Percentiles rank a stretch among this genome's conserved stretches.
Conservation (phyloP, 2,113 vertebrate genomes). For the Phycodurus eques region DNA sequence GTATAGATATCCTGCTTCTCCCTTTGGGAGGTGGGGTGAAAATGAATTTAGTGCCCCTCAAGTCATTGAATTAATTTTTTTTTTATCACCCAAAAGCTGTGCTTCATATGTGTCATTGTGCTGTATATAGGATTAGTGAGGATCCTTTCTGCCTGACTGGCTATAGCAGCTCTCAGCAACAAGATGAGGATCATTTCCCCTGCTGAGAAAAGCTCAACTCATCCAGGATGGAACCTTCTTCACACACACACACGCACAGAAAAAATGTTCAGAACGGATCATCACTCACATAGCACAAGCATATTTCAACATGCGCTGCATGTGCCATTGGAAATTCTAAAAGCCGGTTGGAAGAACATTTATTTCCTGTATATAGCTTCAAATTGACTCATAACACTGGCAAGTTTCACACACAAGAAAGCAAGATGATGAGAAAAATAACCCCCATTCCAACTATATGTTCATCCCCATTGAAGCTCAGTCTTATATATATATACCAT, state of each 20-base stretch:
- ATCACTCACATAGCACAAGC: conserved; percentile 13
- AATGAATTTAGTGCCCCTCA: conserved; percentile 57
- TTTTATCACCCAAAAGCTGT: conserved; percentile 49
- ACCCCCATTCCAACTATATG: not conserved
- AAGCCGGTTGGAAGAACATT: conserved; percentile 8
- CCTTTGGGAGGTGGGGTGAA: conserved; percentile 39
- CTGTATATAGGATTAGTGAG: conserved; percentile 54
- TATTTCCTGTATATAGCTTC: conserved; percentile 3
- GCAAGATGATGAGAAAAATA: not conserved
- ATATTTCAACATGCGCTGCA: conserved; percentile 33
- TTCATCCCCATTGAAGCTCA: not conserved
- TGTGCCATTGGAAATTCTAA: conserved; percentile 20
- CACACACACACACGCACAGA: conserved; percentile 19
- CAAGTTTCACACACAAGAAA: not conserved
- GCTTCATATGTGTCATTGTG: conserved; percentile 56
- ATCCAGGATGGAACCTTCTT: conserved; percentile 25
- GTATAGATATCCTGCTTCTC: conserved; percentile 46
- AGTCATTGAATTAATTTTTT: conserved; percentile 56
- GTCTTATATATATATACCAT: not conserved
- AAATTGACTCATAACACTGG: conserved; percentile 8
- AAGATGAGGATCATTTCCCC: conserved; percentile 57
- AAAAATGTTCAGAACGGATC: conserved; percentile 26
- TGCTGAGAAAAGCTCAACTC: conserved; percentile 40
- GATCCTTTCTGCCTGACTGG: conserved; percentile 67
- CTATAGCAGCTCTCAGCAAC: conserved; percentile 41